Evolutionary conservation across 2,888 invertebrate species (phyloP).

Genomic region (Callyntrura sp.): DNA sequence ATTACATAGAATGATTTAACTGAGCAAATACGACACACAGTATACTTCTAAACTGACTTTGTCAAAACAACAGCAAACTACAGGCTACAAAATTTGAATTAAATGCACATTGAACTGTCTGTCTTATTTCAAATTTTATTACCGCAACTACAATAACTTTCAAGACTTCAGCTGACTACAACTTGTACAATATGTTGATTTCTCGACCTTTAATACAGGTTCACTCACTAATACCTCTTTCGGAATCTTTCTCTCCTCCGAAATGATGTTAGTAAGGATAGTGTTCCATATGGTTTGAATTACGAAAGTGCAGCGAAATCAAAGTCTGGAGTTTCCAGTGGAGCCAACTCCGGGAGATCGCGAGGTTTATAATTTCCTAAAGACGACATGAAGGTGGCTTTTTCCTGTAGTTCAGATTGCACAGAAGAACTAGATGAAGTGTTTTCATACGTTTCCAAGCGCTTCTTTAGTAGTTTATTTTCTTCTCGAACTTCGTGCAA

Average conservation of each 20-base stretch:
- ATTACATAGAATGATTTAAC: neutral
- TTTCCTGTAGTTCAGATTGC: slow-evolving; percentile 51
- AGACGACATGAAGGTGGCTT: slow-evolving; percentile 30
- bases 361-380: slow-evolving; percentile 67
- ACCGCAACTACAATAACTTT: too few relatives aligned
- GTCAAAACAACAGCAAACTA: too few relatives aligned
- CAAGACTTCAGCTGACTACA: too few relatives aligned
- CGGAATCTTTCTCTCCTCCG: too few relatives aligned
- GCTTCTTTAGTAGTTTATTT: slow-evolving; percentile 72
- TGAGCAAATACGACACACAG: slow-evolving; percentile 43
- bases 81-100: too few relatives aligned
- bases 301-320: slow-evolving; percentile 66
- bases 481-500: slow-evolving; percentile 79
- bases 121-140: too few relatives aligned
- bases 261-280: neutral
- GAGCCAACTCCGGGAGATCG: slow-evolving; percentile 79
- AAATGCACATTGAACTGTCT: too few relatives aligned
- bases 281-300: neutral
- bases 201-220: too few relatives aligned
- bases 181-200: too few relatives aligned
- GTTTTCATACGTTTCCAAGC: slow-evolving; percentile 66
- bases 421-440: slow-evolving; percentile 63
- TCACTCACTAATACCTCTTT: too few relatives aligned
- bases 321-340: slow-evolving; percentile 78
- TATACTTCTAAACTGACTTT: neutral